Conservation (phyloP, 2,888 invertebrate genomes). For the Chirona hameri region DNA sequence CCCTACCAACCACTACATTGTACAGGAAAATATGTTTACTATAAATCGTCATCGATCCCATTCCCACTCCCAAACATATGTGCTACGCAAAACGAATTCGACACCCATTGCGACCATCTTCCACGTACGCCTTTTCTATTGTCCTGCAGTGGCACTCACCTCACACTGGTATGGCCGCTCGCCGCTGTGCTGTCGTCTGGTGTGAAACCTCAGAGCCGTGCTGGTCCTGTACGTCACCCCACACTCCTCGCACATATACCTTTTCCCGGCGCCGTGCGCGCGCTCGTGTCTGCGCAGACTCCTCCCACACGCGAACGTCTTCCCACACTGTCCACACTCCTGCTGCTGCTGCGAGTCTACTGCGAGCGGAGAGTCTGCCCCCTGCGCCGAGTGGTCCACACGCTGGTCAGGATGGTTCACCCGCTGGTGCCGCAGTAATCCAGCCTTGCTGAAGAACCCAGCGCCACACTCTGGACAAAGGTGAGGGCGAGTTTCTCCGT, state of each 20-base stretch:
- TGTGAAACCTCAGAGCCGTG: conserved; percentile 11
- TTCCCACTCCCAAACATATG: too few relatives aligned
- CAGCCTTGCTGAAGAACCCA: neutral
- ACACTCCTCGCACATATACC: neutral
- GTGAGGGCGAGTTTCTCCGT: neutral
- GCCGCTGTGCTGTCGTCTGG: neutral
- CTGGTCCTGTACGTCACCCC: neutral
- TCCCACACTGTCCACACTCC: neutral
- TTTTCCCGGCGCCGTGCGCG: neutral
- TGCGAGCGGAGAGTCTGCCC: too few relatives aligned
- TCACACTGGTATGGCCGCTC: neutral
- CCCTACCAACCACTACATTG: too few relatives aligned
- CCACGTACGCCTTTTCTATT: too few relatives aligned
- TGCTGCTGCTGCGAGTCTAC: neutral
- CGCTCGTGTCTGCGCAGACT: neutral
- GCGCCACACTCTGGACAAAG: neutral
- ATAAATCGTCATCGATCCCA: too few relatives aligned
- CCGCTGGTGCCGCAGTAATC: neutral
- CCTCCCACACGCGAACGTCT: neutral
- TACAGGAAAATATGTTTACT: too few relatives aligned
- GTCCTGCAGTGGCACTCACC: too few relatives aligned
- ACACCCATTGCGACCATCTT: too few relatives aligned
- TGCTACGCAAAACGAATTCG: too few relatives aligned
- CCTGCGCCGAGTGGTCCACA: too few relatives aligned
- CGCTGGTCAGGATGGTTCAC: neutral